Percentiles rank a stretch among this genome's conserved stretches.
Evolutionary conservation across 1,140 invertebrate genomes (phyloP).

Genomic region (Eumeta japonica): DNA sequence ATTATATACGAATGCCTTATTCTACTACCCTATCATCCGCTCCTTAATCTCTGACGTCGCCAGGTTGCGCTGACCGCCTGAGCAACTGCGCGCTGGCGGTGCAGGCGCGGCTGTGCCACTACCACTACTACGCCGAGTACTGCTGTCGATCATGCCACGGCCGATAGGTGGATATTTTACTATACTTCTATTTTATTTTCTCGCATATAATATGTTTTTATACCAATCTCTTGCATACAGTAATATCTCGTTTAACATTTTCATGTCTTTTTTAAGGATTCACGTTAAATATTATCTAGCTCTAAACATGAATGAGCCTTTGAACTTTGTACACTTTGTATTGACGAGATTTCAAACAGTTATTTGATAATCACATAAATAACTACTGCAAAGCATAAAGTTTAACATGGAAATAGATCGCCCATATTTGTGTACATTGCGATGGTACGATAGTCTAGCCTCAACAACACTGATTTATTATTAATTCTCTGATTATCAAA

Average conservation of each 20-base stretch:
- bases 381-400: too few species aligned
- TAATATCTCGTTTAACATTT: too few species aligned
- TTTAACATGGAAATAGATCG: too few species aligned
- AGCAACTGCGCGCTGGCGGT: conserved; percentile 72
- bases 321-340: neutral
- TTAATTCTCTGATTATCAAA: too few species aligned
- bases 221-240: neutral
- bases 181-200: neutral
- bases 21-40: too few species aligned
- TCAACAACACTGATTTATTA: too few species aligned
- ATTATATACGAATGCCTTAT: too few species aligned
- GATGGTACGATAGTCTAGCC: too few species aligned
- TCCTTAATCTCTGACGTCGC: too few species aligned
- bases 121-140: conserved; percentile 73
- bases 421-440: too few species aligned
- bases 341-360: too few species aligned
- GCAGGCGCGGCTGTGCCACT: conserved; percentile 74
- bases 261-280: neutral
- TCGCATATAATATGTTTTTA: neutral
- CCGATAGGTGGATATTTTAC: conserved; percentile 12
- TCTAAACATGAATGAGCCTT: neutral
- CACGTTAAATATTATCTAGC: neutral
- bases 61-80: conserved; percentile 74
- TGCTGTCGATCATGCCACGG: conserved; percentile 71
- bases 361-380: too few species aligned